Conservation (phyloP, 92 coral and sea anemone species). For the Umimayanthus chanpuru region DNA sequence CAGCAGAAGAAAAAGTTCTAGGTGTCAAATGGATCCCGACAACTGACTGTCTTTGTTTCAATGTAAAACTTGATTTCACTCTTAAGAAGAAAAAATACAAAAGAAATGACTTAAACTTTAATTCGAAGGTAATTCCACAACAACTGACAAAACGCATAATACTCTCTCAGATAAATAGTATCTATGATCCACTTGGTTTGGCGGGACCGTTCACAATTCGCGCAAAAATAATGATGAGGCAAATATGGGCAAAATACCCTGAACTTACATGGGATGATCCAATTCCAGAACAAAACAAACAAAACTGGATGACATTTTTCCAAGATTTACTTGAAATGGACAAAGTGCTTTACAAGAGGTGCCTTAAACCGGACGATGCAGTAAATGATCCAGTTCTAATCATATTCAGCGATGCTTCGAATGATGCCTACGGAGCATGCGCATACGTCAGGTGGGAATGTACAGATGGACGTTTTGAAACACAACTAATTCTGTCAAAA, state of each 20-base stretch:
- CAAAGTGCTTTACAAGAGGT: constrained; percentile 37
- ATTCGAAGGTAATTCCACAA: constrained; percentile 14
- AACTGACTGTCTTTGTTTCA: constrained; percentile 42
- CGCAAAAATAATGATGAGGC: constrained; percentile 54
- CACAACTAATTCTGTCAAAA: constrained; percentile 47
- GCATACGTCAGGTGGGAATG: constrained; percentile 63
- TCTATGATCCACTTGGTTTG: constrained; percentile 9
- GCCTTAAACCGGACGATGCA: constrained; percentile 45
- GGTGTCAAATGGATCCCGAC: constrained; percentile 23
- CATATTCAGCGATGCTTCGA: constrained; percentile 59
- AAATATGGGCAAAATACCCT: constrained; percentile 31
- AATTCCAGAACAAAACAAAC: constrained; percentile 24
- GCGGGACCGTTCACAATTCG: constrained; percentile 49
- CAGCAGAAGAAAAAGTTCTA: constrained; percentile 34
- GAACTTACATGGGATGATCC: constrained; percentile 45
- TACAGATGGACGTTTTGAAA: constrained; percentile 39
- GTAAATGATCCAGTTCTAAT: constrained; percentile 35
- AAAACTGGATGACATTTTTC: constrained; percentile 44
- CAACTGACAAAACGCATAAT: constrained; percentile 45
- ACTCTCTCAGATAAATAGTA: constrained; percentile 43
- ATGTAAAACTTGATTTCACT: constrained; percentile 34
- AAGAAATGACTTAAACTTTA: constrained; percentile 40
- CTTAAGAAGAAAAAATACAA: constrained; percentile 24
- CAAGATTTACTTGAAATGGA: constrained; percentile 44
- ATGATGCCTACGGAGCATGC: constrained; percentile 54